Conservation (phyloP, 2,797 vertebrate species). For the Rousettus madagascariensis region DNA sequence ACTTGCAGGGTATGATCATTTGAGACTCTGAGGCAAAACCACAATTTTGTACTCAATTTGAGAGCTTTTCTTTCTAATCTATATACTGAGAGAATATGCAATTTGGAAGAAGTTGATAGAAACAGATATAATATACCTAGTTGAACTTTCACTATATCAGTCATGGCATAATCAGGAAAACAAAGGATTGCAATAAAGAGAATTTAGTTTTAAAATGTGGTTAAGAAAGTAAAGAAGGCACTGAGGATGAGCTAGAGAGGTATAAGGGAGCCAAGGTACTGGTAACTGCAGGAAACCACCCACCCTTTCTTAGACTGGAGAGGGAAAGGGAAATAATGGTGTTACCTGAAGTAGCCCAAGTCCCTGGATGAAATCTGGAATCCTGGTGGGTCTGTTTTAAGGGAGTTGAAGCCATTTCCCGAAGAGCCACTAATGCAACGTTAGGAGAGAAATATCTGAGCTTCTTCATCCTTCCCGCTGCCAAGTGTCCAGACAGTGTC, state of each 20-base stretch:
- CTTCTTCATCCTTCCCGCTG: not conserved
- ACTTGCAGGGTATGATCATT: not conserved
- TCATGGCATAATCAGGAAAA: not conserved
- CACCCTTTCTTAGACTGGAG: rapidly evolving
- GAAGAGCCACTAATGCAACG: not conserved
- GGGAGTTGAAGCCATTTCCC: not conserved
- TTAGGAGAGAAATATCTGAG: not conserved
- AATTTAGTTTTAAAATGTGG: not conserved
- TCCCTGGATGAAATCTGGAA: not conserved
- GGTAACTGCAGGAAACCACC: not conserved
- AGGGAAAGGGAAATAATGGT: not conserved
- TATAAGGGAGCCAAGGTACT: not conserved
- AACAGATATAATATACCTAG: not conserved
- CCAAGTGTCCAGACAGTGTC: not conserved
- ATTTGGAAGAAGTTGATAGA: not conserved
- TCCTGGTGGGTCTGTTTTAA: rapidly evolving
- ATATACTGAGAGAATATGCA: not conserved
- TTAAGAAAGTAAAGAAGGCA: not conserved
- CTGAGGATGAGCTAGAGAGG: not conserved
- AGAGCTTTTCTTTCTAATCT: not conserved
- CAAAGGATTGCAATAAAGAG: not conserved
- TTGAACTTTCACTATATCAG: not conserved
- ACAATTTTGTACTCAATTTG: not conserved
- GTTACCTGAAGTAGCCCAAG: too few species aligned
- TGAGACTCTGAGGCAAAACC: not conserved